A percentile compares a stretch with the other conserved stretches of the same genome.
Conservation (phyloP, 2,113 vertebrate species). For the Gnathochromis pfefferi region DNA sequence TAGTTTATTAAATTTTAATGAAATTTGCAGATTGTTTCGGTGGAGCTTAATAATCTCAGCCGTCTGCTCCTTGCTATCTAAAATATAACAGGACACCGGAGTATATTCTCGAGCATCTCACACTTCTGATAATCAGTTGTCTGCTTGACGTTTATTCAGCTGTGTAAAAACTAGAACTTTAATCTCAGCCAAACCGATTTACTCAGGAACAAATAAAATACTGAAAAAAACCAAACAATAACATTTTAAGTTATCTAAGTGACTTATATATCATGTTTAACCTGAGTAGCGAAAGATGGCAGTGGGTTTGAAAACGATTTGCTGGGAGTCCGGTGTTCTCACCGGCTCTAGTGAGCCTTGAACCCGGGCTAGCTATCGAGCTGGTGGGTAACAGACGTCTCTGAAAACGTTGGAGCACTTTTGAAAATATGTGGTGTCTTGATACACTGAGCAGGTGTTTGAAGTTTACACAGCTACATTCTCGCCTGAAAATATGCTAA, state of each 20-base stretch:
- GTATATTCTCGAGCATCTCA: neutral
- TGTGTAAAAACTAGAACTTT: neutral
- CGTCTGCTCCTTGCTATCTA: neutral
- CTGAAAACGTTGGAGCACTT: accelerated
- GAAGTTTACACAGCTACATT: too few species aligned
- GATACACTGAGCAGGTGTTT: too few species aligned
- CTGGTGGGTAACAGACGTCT: too few species aligned
- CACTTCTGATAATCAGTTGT: neutral
- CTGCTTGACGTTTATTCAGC: neutral
- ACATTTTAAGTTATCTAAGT: too few species aligned
- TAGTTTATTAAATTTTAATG: neutral
- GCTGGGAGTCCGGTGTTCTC: too few species aligned
- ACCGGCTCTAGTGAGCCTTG: too few species aligned
- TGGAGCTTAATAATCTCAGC: neutral
- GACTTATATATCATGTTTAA: too few species aligned
- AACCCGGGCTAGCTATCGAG: too few species aligned
- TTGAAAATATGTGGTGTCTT: too few species aligned
- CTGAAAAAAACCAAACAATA: too few species aligned
- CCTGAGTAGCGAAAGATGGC: neutral
- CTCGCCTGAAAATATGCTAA: too few species aligned
- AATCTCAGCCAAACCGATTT: neutral
- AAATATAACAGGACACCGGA: neutral
- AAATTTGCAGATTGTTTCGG: neutral
- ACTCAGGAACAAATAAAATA: neutral
- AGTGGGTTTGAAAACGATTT: too few species aligned